phyloP scores from a whole-genome alignment of 2,797 vertebrate genomes.

The Parotocinclus haroldoi region DNA sequence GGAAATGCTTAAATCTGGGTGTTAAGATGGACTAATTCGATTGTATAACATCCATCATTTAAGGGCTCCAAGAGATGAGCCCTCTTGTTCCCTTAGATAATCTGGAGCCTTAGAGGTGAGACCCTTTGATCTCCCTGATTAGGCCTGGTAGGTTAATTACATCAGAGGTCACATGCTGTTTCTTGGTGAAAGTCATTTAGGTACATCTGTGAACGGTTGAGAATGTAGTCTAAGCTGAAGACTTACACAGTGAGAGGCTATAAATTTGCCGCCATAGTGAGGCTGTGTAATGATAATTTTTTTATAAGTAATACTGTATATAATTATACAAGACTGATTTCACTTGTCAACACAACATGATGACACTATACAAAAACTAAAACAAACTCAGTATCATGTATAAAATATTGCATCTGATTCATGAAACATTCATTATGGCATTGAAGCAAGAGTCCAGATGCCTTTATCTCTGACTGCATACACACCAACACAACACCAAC shows the following conservation, averaged over 20 bases:
- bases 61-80: constrained; percentile 17
- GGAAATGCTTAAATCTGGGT: constrained; percentile 28
- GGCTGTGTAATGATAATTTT: no score
- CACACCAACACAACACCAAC: no score
- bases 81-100: constrained; percentile 17
- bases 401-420: no score
- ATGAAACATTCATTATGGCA: no score
- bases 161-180: constrained; percentile 32
- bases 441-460: no score
- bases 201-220: background rate
- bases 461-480: no score
- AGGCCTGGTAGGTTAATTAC: constrained; percentile 33
- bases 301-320: no score
- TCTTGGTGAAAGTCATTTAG: background rate
- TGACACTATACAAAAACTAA: constrained; percentile 2
- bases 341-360: background rate
- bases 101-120: constrained; percentile 28
- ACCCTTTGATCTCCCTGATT: constrained; percentile 38
- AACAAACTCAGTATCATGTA: no score
- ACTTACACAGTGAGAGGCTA: background rate
- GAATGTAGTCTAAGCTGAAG: background rate
- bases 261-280: background rate
- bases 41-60: constrained; percentile 27
- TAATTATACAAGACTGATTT: background rate
- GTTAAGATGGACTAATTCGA: constrained; percentile 36